Percentiles rank a stretch among this genome's conserved stretches.
phyloP scores from a whole-genome alignment of 2,888 invertebrate genomes.

The Trimorus sp. region DNA sequence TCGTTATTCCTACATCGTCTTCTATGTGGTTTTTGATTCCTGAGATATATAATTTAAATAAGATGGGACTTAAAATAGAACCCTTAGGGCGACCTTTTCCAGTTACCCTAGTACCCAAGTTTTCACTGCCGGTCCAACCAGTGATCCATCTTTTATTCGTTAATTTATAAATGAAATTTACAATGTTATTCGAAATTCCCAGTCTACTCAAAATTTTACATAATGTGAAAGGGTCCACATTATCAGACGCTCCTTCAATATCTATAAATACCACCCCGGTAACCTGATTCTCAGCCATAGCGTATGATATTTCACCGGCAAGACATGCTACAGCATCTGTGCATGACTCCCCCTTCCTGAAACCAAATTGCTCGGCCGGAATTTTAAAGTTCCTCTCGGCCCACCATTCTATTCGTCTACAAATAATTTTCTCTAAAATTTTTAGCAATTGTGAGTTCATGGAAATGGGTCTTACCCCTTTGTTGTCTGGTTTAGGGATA shows the following conservation, averaged over 20 bases:
- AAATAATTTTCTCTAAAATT: conserved; percentile 31
- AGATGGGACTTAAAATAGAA: neutral
- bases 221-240: neutral
- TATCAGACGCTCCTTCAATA: neutral
- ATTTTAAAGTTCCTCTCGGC: conserved; percentile 4
- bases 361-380: neutral
- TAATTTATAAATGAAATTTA: neutral
- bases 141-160: neutral
- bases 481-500: conserved; percentile 27
- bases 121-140: neutral
- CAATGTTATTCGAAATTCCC: neutral
- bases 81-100: neutral
- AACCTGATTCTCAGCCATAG: neutral
- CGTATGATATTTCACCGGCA: neutral
- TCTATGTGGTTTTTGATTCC: neutral
- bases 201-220: neutral
- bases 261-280: neutral
- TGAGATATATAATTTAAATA: neutral
- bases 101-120: neutral
- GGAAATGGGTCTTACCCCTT: conserved; percentile 26
- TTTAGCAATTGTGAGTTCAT: conserved; percentile 33
- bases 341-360: conserved; percentile 3
- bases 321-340: neutral
- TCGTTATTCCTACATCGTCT: neutral
- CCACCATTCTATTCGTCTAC: conserved; percentile 13